These are phyloP conservation scores for Gasteruption jaculator DNA, from an alignment of 2,888 invertebrate species.

Conservation along the genomic window DNA sequence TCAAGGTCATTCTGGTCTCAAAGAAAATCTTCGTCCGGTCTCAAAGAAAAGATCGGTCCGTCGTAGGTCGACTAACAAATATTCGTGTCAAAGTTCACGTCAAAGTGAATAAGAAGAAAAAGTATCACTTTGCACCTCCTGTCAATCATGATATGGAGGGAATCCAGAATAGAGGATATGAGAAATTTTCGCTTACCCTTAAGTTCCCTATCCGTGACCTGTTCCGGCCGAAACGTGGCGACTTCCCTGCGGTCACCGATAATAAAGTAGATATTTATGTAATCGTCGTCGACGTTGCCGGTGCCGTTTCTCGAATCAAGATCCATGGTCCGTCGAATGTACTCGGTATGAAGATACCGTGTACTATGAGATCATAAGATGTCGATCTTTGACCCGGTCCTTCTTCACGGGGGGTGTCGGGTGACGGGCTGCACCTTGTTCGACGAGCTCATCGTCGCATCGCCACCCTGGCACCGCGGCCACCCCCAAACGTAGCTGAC, in stretches of 20 bases:
- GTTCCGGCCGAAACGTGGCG: slow-evolving; percentile 43
- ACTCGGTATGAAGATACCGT: slow-evolving; percentile 23
- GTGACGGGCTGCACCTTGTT: slow-evolving; percentile 41
- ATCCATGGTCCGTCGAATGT: slow-evolving; percentile 44
- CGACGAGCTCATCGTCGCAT: slow-evolving; percentile 50
- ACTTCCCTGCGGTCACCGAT: slow-evolving; percentile 43
- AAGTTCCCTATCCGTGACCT: slow-evolving; percentile 44
- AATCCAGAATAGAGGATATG: too few relatives aligned
- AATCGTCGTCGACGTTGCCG: slow-evolving; percentile 36
- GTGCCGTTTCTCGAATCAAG: slow-evolving; percentile 44
- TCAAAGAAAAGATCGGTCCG: too few relatives aligned
- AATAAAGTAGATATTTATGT: slow-evolving; percentile 41
- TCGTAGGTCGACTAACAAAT: too few relatives aligned
- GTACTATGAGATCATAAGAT: too few relatives aligned
- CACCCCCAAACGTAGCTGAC: slow-evolving; percentile 30
- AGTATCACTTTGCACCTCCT: too few relatives aligned
- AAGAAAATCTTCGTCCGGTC: too few relatives aligned
- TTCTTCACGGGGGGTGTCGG: slow-evolving; percentile 32
- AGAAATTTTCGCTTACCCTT: slow-evolving; percentile 34
- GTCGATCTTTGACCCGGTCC: not conserved
- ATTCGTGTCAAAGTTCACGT: too few relatives aligned
- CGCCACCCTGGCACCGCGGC: slow-evolving; percentile 40
- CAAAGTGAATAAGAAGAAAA: too few relatives aligned
- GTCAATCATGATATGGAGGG: too few relatives aligned
- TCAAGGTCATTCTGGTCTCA: too few relatives aligned